These are phyloP conservation scores for Philhelius pedissequus DNA, from an alignment of 2,888 invertebrate species.

Conservation along the genomic window DNA sequence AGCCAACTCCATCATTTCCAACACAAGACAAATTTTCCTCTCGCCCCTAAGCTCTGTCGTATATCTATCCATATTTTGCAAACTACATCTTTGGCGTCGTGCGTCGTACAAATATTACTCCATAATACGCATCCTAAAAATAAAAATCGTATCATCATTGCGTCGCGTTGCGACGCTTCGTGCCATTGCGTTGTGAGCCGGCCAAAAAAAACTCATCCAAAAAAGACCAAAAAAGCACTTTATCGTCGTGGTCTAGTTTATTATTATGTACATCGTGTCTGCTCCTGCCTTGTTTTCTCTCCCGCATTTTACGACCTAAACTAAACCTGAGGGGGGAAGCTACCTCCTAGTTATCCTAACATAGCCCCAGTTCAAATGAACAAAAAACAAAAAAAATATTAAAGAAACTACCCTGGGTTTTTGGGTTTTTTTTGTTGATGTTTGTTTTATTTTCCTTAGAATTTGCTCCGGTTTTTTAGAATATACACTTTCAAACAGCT, in stretches of 20 bases:
- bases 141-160: constrained; percentile 37
- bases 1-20: constrained; percentile 62
- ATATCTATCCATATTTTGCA: constrained; percentile 13
- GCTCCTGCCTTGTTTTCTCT: not conserved
- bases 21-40: constrained; percentile 30
- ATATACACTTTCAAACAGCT: constrained; percentile 36
- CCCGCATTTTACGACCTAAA: not conserved
- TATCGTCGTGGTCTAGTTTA: constrained; percentile 60
- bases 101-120: constrained; percentile 45
- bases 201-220: constrained; percentile 36
- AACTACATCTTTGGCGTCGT: not conserved
- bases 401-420: not conserved
- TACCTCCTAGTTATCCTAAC: not conserved
- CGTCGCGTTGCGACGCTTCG: no score
- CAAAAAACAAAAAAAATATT: not conserved
- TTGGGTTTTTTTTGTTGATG: not conserved
- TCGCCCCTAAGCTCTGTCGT: not conserved
- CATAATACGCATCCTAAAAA: constrained; percentile 64
- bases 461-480: constrained; percentile 53
- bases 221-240: constrained; percentile 31
- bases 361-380: constrained; percentile 24
- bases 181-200: not conserved
- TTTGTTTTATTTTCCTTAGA: constrained; percentile 43
- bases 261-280: constrained; percentile 29
- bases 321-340: not conserved